A percentile compares a stretch with the other conserved stretches of the same genome.
Evolutionary conservation across 1,140 invertebrate genomes (phyloP).

Genomic region (Aphis craccivora): DNA sequence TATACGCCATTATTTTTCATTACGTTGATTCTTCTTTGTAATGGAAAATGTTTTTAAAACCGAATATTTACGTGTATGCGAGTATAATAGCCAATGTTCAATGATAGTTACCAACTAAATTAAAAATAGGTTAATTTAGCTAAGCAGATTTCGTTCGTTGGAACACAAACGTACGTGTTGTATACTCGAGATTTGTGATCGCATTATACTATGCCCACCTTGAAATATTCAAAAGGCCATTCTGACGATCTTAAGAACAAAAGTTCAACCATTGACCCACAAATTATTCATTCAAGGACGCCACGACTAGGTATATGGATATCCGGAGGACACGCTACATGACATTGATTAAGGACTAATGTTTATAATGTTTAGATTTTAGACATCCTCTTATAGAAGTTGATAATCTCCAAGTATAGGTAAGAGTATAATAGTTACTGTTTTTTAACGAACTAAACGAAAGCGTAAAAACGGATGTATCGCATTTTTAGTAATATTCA

Average conservation of each 20-base stretch:
- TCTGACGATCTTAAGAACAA: constrained; percentile 18
- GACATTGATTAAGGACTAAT: background rate
- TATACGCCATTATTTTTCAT: constrained; percentile 53
- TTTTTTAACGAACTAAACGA: background rate
- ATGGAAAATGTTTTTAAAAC: background rate
- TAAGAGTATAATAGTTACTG: background rate
- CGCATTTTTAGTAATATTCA: background rate
- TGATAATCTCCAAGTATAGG: background rate
- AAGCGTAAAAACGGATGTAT: constrained; percentile 23
- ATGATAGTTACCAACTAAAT: background rate
- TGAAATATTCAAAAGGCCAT: constrained; percentile 9
- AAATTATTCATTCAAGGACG: constrained; percentile 52
- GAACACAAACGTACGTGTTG: background rate
- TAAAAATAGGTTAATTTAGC: background rate
- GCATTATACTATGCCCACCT: background rate
- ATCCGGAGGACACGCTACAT: constrained; percentile 17
- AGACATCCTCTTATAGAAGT: background rate
- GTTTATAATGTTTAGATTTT: background rate
- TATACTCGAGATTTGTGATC: background rate
- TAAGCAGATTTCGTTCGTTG: background rate
- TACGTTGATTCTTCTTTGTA: constrained; percentile 15
- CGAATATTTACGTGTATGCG: background rate
- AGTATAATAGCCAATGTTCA: background rate
- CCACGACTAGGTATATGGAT: background rate
- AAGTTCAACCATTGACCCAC: constrained; percentile 54